Base-by-base conservation (phyloP, 2,797 vertebrate genomes). In the Centroberyx gerrardi region DNA sequence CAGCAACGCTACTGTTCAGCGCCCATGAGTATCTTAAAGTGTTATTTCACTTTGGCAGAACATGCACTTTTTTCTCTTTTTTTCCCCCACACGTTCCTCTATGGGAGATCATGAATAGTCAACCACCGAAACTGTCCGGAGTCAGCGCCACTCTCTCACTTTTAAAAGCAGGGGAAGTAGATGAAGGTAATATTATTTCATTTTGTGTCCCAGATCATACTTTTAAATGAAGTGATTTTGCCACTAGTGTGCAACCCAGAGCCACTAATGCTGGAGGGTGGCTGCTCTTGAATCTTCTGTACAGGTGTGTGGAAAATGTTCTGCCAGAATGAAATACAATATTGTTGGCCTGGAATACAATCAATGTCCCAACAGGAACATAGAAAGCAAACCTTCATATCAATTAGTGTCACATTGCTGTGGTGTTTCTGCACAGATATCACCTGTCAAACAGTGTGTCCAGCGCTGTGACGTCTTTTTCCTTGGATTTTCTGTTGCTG, bases 1-100 rank as follows among this genome's bases (percentile, higher is more conserved):
- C 68, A 8, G 53, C 48, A 55, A 14, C 8, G 3, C 74, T 5
- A 15, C 29, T 29, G 1, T 80, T 68, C 84, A 81, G 31, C 62
- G 62, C 14, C 62, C 29, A 17, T 27, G 12, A 73, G 56, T 33
- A 42, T 76, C 62, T 72, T 48, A 10, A 29, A 68, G 18, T 38
- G 63, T 72, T 42, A 38, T 15, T 22, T 67, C 38, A 13, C 44
- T 74, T 48, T 80, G 36, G 61, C 36, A 74, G 1, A 72, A 42
- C 18, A 15, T 71, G 46, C 74, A 51, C 4, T 38, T 61, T 52
- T 67, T 54, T 55, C 27, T 2, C 15, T 64, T 74, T n/a, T 53
- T 46, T 76, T 33, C 31, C 6, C 31, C 6, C 31, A 61, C 59
- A 10, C 27, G 33, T 56, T 55, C 40, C 53, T 68, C 10, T 22